Conservation (phyloP, 2,113 vertebrate species). For the Hydrolagus affinis region DNA sequence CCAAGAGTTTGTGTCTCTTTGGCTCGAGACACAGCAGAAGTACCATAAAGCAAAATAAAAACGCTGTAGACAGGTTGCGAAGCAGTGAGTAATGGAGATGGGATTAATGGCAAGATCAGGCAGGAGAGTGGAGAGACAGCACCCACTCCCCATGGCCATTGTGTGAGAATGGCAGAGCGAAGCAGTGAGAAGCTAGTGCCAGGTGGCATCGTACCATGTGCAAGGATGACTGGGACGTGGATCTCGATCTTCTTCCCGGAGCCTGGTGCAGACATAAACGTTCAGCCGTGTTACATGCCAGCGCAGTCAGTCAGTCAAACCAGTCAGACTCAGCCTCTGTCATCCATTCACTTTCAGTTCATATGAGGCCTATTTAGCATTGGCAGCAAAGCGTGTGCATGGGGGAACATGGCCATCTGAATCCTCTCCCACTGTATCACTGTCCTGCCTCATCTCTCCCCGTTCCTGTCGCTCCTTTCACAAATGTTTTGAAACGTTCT, state of each 20-base stretch:
- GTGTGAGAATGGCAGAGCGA: neutral
- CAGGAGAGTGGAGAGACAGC: neutral
- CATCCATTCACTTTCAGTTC: neutral
- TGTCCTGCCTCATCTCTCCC: too few species aligned
- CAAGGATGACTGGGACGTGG: constrained; percentile 68
- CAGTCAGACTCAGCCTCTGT: neutral
- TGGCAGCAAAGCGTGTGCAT: neutral
- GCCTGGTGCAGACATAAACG: constrained; percentile 47
- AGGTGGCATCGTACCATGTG: constrained; percentile 49
- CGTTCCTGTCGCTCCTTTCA: too few species aligned
- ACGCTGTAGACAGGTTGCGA: neutral
- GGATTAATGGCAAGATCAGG: neutral
- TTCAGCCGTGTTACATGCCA: constrained; percentile 6
- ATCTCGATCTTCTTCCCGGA: constrained; percentile 57
- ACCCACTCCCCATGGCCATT: neutral
- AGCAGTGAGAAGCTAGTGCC: neutral
- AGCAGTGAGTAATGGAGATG: neutral
- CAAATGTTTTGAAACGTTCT: too few species aligned
- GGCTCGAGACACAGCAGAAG: neutral
- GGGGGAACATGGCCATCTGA: neutral
- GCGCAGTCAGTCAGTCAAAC: neutral
- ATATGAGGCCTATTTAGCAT: neutral
- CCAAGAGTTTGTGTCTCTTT: neutral
- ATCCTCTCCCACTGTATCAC: neutral
- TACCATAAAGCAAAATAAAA: too few species aligned